Percentiles rank a stretch among this genome's conserved stretches.
Conservation (phyloP, 2,113 vertebrate species). For the Natator depressus region DNA sequence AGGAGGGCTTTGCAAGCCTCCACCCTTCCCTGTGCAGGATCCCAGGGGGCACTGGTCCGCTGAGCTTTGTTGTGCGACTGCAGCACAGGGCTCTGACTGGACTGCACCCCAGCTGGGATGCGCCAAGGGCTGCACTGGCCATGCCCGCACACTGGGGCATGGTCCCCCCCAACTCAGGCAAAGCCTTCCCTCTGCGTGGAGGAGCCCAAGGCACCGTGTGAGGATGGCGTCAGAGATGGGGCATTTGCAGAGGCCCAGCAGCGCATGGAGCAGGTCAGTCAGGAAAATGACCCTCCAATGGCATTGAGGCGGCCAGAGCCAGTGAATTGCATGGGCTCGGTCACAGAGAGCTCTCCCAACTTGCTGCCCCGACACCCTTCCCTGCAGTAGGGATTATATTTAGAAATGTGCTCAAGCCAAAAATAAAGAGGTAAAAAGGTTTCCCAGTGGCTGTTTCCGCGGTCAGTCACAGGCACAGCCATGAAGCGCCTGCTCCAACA, state of each 20-base stretch:
- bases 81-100: no score
- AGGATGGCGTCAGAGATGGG: no score
- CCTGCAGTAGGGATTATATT: slow-evolving; percentile 70
- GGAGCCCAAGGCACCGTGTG: no score
- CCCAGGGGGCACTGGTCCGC: not conserved
- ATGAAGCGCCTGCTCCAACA: not conserved
- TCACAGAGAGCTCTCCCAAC: not conserved
- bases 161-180: not conserved
- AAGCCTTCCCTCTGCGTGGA: not conserved
- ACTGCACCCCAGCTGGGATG: no score
- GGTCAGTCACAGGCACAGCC: slow-evolving; percentile 32
- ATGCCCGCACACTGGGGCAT: no score
- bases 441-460: slow-evolving; percentile 26
- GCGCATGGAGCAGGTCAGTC: not conserved
- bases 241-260: not conserved
- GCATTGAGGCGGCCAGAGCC: slow-evolving; percentile 52
- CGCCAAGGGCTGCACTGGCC: no score
- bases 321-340: not conserved
- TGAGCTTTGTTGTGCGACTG: no score
- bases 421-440: slow-evolving; percentile 62
- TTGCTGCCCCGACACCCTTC: not conserved
- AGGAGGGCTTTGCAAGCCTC: no score
- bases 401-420: slow-evolving; percentile 65
- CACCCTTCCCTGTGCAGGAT: not conserved
- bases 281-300: slow-evolving; percentile 32